phyloP scores from a whole-genome alignment of 2,888 invertebrate species.

The Dasysyrphus tricinctus region DNA sequence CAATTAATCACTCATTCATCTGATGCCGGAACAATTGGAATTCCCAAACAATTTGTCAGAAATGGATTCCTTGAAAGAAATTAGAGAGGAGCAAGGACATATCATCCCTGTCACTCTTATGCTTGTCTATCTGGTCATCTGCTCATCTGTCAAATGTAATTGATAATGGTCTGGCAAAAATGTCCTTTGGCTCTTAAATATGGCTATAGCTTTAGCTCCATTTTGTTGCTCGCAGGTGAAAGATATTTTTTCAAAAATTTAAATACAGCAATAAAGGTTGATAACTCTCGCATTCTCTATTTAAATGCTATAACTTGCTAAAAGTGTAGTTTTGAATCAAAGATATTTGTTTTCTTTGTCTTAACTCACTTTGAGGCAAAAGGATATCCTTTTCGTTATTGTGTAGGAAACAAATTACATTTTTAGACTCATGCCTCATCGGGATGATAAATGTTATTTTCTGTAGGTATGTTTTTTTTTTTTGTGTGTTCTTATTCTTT shows the following conservation, averaged over 20 bases:
- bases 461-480: constrained; percentile 3
- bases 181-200: constrained; percentile 6
- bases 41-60: constrained; percentile 70
- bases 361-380: background rate
- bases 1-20: constrained; percentile 60
- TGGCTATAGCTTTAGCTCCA: background rate
- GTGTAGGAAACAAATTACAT: constrained; percentile 69
- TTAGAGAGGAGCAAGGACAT: constrained; percentile 22
- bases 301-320: background rate
- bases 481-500: constrained; percentile 7
- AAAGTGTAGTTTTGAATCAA: constrained; percentile 29
- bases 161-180: constrained; percentile 57
- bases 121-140: constrained; percentile 54
- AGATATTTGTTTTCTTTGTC: background rate
- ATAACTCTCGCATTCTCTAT: background rate
- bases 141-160: constrained; percentile 71
- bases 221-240: constrained; percentile 47
- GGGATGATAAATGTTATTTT: constrained; percentile 48
- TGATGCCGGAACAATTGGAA: constrained; percentile 31
- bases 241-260: background rate
- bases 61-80: constrained; percentile 31
- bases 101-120: constrained; percentile 51
- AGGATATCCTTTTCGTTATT: constrained; percentile 9
- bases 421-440: constrained; percentile 20
- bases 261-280: background rate